Base-by-base conservation (phyloP, 1,140 invertebrate genomes). In the Nomia melanderi region DNA sequence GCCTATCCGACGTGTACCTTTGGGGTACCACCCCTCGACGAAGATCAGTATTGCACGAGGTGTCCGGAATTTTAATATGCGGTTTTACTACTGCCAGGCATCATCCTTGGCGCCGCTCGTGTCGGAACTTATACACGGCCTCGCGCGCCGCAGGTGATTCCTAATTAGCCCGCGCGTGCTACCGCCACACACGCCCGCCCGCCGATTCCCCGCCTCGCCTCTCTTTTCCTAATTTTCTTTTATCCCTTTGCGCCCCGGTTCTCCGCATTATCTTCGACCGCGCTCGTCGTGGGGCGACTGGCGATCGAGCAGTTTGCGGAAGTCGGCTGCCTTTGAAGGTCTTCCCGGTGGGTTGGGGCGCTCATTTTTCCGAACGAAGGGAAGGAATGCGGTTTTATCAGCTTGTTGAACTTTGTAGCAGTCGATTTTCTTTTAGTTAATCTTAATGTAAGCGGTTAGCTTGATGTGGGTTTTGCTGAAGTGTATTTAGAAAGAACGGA, bases 21-120 rank as follows among this genome's bases (percentile, higher is more conserved):
- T 75, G 57, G 60, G 72, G 63, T 72, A 56, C 54, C 66, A 62
- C 0, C 60, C 69, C 64, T 36, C 78, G 69, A 72, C 50, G 50
- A 25, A 69, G 76, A 90, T 89, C 87, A 87, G 85, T 90, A 88
- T 88, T 90, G 82, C 78, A 87, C 67, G 67, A 47, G 66, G 78
- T 79, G 84, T 79, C 82, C 82, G 86, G 87, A 89, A 89, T 90
- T 90, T 90, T 90, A 90, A 89, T 90, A 88, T 84, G 82, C 81
- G 78, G 72, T 80, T 78, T 86, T 47, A 67, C 69, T 17, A 50
- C 23, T 29, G 56, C 53, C 29, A 64, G 36, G 8, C 50, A 27
- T 62, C 75, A 44, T 62, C 41, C 33, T 56, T 31, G 36, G 41
- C 44, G 41, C 12, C 50, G 63, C 63, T 53, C 67, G 11, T 23